Evolutionary conservation across 2,113 vertebrate species (phyloP).

Genomic region (Pterocles gutturalis): DNA sequence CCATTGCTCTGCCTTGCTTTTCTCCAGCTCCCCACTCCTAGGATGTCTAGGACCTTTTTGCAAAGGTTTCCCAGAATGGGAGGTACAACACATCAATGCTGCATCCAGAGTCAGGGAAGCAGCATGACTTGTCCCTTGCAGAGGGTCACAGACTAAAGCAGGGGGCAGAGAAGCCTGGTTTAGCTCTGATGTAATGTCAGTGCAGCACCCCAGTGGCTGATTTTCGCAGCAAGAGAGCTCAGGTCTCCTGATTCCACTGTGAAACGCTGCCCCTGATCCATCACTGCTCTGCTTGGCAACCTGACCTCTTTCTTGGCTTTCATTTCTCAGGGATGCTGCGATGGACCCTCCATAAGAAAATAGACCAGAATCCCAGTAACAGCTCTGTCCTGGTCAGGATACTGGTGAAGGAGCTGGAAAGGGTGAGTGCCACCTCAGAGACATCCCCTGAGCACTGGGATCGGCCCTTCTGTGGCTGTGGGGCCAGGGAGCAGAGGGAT

Average conservation of each 20-base stretch:
- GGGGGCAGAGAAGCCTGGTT: not conserved
- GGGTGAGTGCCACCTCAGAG: slow-evolving; percentile 72
- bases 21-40: not conserved
- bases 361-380: slow-evolving; percentile 82
- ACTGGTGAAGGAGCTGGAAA: slow-evolving; percentile 91
- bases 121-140: not conserved
- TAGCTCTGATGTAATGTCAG: fast-evolving
- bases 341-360: slow-evolving; percentile 94
- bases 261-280: fast-evolving
- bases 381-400: slow-evolving; percentile 83
- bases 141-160: not conserved
- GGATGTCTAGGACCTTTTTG: not conserved
- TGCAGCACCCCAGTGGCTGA: not conserved
- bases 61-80: not conserved
- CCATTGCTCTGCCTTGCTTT: not conserved
- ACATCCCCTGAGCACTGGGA: fast-evolving
- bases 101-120: not conserved
- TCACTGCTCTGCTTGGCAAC: not conserved
- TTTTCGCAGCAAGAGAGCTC: not conserved
- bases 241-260: not conserved
- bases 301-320: not conserved
- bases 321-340: slow-evolving; percentile 87
- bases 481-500: not conserved
- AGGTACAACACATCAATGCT: fast-evolving
- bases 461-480: fast-evolving